Evolutionary conservation across 2,113 vertebrate genomes (phyloP), one percentile per base, ranked within the genome.

Genomic region (Pomatostomus ruficeps): DNA sequence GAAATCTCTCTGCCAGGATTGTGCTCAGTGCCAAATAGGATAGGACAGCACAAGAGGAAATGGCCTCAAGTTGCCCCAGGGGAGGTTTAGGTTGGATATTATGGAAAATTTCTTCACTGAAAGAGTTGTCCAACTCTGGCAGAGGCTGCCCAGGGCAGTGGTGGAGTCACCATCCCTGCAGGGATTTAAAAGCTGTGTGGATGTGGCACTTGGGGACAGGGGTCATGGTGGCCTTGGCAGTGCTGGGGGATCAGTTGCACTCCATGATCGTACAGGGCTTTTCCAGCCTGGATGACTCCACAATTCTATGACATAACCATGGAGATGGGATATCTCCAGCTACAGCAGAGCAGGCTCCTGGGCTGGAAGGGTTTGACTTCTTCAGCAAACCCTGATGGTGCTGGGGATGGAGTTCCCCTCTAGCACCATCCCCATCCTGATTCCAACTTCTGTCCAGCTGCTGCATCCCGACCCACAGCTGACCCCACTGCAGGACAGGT

Each of bases 391-490:
- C 33, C 49, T 49, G 36, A 23, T 0, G 14, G 28, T 26, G 40
- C 15, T 54, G n/a, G 24, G 58, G 31, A 20, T 19, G 12, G n/a
- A 65, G 3, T 1, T 52, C 19, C 20, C 17, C 2, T 54, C 43
- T 12, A 28, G 35, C 25, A 46, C 29, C 45, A 51, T 40, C 14
- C 14, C 29, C 45, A 26, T 35, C 58, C 25, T 2, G 7, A 40
- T n/a, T 48, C 35, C 35, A n/a, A 5, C 9, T 6, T 10, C 70
- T 38, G 52, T 54, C 28, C 42, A 66, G 63, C 40, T 26, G 71
- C 66, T 8, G 48, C 29, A 31, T 36, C 20, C 25, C 0, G 0
- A 10, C 24, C 52, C 28, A 21, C 33, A 17, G 38, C 3, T 1
- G 6, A 76, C 9, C 45, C 72, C 36, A 4, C 13, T 7, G 38